Evolutionary conservation across 2,888 invertebrate genomes (phyloP).

Genomic region (Cantharis flavilabris): DNA sequence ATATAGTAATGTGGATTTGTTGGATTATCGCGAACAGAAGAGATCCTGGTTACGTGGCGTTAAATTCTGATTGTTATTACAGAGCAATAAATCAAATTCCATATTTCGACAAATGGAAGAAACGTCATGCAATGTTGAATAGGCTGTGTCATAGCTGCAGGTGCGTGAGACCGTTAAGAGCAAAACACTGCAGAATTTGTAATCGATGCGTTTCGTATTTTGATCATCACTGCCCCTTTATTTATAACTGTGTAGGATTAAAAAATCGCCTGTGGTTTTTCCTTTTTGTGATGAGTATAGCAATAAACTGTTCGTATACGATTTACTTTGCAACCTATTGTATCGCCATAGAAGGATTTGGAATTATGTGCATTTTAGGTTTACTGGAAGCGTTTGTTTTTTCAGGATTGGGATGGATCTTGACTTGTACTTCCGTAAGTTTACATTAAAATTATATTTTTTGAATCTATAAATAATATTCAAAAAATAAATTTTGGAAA

Average conservation of each 20-base stretch:
- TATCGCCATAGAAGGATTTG: constrained; percentile 83
- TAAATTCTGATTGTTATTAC: constrained; percentile 89
- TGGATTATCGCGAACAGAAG: constrained; percentile 88
- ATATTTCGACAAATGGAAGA: constrained; percentile 91
- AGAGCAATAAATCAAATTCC: constrained; percentile 90
- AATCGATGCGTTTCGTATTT: constrained; percentile 80
- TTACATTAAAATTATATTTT: neutral
- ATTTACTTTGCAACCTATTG: constrained; percentile 88
- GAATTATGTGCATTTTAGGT: constrained; percentile 82
- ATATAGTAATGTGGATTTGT: constrained; percentile 90
- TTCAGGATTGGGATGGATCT: constrained; percentile 84
- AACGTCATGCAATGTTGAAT: constrained; percentile 78
- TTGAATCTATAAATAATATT: no score
- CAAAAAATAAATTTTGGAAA: no score
- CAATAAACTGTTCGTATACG: constrained; percentile 85
- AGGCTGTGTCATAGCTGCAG: constrained; percentile 89
- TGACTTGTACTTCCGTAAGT: constrained; percentile 86
- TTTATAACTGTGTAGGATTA: constrained; percentile 92
- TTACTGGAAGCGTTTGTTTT: constrained; percentile 82
- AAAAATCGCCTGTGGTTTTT: constrained; percentile 94
- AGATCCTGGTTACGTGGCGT: constrained; percentile 88
- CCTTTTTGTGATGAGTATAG: constrained; percentile 84
- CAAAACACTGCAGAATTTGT: constrained; percentile 91
- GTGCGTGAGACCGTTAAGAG: constrained; percentile 82
- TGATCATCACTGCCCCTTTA: constrained; percentile 95